Evolutionary conservation across 2,888 invertebrate species (phyloP).

Genomic region (Melanargia galathea): DNA sequence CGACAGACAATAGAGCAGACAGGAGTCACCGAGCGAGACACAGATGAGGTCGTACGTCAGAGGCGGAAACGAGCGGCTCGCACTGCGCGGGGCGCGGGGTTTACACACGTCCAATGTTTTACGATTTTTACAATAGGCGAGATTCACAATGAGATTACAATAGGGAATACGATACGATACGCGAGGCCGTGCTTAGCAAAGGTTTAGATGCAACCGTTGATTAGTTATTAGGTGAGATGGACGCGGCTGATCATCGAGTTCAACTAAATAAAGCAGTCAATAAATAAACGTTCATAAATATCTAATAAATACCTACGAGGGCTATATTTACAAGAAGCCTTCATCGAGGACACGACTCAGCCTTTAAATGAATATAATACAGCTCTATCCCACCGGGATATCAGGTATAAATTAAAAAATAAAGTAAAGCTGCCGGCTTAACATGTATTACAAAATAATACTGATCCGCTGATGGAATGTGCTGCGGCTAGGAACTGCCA

Average conservation of each 20-base stretch:
- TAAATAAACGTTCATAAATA: constrained; percentile 83
- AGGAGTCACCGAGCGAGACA: constrained; percentile 22
- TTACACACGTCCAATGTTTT: constrained; percentile 78
- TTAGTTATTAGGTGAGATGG: constrained; percentile 67
- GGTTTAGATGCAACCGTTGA: constrained; percentile 77
- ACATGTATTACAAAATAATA: constrained; percentile 80
- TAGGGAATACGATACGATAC: constrained; percentile 66
- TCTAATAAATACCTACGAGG: constrained; percentile 82
- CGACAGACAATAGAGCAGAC: background rate
- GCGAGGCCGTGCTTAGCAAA: constrained; percentile 78
- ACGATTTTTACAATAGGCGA: constrained; percentile 72
- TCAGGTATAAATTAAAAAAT: constrained; percentile 80
- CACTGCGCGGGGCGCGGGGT: constrained; percentile 54
- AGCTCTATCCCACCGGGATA: constrained; percentile 79
- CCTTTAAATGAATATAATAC: constrained; percentile 81
- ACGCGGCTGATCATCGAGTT: constrained; percentile 65
- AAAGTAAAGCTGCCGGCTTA: constrained; percentile 80
- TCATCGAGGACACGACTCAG: constrained; percentile 73
- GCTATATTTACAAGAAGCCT: constrained; percentile 82
- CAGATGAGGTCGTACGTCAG: constrained; percentile 17
- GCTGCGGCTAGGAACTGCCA: constrained; percentile 69
- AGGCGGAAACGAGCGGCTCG: constrained; percentile 34
- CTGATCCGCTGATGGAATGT: constrained; percentile 79
- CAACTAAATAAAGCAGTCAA: constrained; percentile 82
- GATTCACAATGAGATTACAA: constrained; percentile 80